Evolutionary conservation across 2,888 invertebrate genomes (phyloP).

Genomic region (Limnephilus rhombicus): DNA sequence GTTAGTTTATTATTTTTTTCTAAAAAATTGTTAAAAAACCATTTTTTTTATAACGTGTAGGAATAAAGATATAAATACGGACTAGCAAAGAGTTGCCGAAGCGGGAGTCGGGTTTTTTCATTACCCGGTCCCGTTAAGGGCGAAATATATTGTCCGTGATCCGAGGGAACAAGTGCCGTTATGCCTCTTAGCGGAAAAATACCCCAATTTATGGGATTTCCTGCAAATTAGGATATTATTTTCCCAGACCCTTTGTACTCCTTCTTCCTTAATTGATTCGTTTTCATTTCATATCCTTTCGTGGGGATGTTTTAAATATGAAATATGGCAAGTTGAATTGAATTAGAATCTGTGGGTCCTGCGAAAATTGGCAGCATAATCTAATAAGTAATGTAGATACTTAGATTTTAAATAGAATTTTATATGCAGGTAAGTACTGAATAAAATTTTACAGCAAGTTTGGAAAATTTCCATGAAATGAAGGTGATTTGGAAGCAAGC

Average conservation of each 20-base stretch:
- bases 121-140: conserved; percentile 17
- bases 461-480: too few species aligned
- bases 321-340: neutral
- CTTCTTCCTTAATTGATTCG: conserved; percentile 19
- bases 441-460: too few species aligned
- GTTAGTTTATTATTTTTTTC: neutral
- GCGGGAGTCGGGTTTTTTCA: conserved; percentile 29
- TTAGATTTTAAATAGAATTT: too few species aligned
- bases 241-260: neutral
- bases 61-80: neutral
- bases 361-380: neutral
- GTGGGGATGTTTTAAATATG: neutral
- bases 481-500: too few species aligned
- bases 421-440: too few species aligned
- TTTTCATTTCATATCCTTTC: conserved; percentile 22
- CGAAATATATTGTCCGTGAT: conserved; percentile 36
- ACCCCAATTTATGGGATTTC: conserved; percentile 25
- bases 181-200: conserved; percentile 28
- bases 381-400: neutral
- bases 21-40: neutral
- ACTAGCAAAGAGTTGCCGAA: conserved; percentile 3
- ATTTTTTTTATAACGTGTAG: neutral
- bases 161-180: conserved; percentile 30
- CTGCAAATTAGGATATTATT: conserved; percentile 36
- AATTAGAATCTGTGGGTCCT: neutral